phyloP scores from a whole-genome alignment of 2,113 vertebrate genomes.

The Pandion haliaetus region DNA sequence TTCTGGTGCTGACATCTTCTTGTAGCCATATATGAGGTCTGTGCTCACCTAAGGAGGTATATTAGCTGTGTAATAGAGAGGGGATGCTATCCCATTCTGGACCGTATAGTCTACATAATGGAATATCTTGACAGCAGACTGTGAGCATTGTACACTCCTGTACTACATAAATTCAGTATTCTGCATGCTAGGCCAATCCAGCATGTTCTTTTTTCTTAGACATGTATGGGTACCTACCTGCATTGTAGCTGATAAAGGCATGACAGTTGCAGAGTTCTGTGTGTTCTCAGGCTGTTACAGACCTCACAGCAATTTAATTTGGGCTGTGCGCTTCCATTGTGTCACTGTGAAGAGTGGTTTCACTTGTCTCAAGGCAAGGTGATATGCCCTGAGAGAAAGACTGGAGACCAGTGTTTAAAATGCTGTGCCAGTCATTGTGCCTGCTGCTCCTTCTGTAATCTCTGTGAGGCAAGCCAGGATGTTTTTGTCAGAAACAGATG shows the following conservation, averaged over 20 bases:
- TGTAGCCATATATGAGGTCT: neutral
- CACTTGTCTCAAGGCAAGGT: neutral
- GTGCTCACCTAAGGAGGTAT: neutral
- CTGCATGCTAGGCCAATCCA: neutral
- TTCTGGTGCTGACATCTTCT: neutral
- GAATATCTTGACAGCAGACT: neutral
- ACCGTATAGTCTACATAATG: neutral
- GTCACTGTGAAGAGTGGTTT: neutral
- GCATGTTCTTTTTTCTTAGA: neutral
- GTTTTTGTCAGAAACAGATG: neutral
- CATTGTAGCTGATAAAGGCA: neutral
- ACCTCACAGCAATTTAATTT: neutral
- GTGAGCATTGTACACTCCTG: neutral
- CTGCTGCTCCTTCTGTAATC: neutral
- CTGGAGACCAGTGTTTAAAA: neutral
- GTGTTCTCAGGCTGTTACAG: neutral
- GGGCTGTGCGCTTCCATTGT: neutral
- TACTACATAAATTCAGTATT: neutral
- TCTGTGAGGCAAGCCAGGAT: neutral
- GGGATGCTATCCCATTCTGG: neutral
- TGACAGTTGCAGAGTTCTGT: rapidly evolving
- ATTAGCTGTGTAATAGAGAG: neutral
- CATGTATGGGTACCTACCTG: too few species aligned
- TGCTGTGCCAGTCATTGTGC: neutral
- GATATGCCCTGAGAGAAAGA: neutral